Conservation (phyloP, 1,140 invertebrate species). For the Drosophila guanche region DNA sequence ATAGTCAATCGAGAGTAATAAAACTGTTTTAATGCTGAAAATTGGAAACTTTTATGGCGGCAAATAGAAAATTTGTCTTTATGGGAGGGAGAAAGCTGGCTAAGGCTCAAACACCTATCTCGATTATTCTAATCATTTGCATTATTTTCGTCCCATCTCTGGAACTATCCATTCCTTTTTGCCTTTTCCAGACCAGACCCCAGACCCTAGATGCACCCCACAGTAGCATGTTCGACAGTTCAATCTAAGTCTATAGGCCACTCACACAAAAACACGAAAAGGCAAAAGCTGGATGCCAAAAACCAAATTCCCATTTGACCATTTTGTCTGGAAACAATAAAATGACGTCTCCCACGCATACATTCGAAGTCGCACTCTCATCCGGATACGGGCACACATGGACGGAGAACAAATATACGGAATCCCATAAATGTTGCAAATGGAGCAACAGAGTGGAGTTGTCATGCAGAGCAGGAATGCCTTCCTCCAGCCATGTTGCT, state of each 20-base stretch:
- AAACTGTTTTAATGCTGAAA: conserved; percentile 30
- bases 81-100: conserved; percentile 30
- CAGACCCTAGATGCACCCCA: conserved; percentile 10
- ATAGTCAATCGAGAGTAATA: conserved; percentile 54
- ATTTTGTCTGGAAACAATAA: conserved; percentile 77
- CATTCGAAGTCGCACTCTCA: conserved; percentile 6
- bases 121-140: conserved; percentile 79
- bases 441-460: conserved; percentile 72
- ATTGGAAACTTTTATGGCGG: conserved; percentile 44
- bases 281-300: conserved; percentile 36
- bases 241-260: conserved; percentile 73
- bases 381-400: no score
- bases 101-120: conserved; percentile 56
- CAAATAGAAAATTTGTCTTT: conserved; percentile 48
- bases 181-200: not conserved
- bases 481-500: conserved; percentile 10
- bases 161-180: conserved; percentile 14
- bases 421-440: conserved; percentile 73
- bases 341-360: conserved; percentile 57
- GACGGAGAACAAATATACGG: conserved; percentile 12
- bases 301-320: conserved; percentile 76
- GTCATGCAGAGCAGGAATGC: conserved; percentile 47
- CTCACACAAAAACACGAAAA: conserved; percentile 24
- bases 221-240: conserved; percentile 70
- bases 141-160: conserved; percentile 38